Evolutionary conservation across 2,888 invertebrate species (phyloP).

Genomic region (Drosophila subsilvestris): DNA sequence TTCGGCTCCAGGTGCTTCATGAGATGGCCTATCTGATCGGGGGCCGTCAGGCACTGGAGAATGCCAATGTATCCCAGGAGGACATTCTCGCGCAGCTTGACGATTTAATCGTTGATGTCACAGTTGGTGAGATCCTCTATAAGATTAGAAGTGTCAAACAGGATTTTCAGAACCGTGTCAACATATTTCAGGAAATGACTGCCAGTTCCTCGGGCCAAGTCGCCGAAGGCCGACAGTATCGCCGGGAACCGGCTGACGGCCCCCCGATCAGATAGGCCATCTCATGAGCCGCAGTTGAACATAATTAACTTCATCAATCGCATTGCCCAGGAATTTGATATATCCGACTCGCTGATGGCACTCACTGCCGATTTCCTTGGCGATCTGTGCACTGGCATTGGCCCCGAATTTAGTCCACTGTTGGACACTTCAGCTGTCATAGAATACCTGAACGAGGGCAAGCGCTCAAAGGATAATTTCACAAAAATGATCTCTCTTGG

Average conservation of each 20-base stretch:
- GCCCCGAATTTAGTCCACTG: constrained; percentile 90
- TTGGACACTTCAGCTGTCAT: constrained; percentile 86
- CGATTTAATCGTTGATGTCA: constrained; percentile 87
- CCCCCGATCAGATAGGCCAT: constrained; percentile 83
- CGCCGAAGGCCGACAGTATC: constrained; percentile 98
- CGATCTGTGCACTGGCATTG: constrained; percentile 86
- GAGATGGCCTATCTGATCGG: constrained; percentile 79
- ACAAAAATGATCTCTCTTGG: too few relatives aligned
- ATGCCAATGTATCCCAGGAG: constrained; percentile 99
- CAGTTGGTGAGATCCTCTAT: constrained; percentile 93
- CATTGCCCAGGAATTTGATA: constrained; percentile 93
- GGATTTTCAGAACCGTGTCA: constrained; percentile 91
- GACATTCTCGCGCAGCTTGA: constrained; percentile 97
- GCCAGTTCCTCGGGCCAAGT: constrained; percentile 97
- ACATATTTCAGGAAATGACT: constrained; percentile 97
- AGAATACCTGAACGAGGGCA: too few relatives aligned
- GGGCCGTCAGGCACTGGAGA: constrained; percentile 96
- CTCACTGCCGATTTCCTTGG: constrained; percentile 96
- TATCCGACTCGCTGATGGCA: constrained; percentile 93
- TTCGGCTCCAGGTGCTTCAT: constrained; percentile 90
- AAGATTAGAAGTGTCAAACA: constrained; percentile 95
- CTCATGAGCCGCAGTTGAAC: constrained; percentile 91
- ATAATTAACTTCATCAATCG: constrained; percentile 95
- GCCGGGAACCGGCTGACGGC: constrained; percentile 98
- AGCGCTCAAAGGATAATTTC: too few relatives aligned